These are phyloP conservation scores for Coremacera marginata DNA, from an alignment of 2,888 invertebrate species.

Conservation along the genomic window DNA sequence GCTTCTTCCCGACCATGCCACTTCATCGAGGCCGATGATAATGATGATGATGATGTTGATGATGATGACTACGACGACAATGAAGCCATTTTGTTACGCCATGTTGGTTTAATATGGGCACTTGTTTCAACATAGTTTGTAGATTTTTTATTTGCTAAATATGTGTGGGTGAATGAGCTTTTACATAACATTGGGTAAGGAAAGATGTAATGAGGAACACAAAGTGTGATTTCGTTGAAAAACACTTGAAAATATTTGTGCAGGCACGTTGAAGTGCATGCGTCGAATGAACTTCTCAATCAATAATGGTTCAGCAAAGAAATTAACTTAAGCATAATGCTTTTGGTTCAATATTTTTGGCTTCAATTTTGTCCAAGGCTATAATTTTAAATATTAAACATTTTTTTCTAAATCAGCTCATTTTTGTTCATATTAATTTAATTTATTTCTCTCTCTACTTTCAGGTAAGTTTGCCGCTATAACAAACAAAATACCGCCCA, in stretches of 20 bases:
- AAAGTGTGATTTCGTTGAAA: background rate
- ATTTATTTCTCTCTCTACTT: too few relatives aligned
- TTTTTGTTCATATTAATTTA: too few relatives aligned
- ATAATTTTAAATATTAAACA: too few relatives aligned
- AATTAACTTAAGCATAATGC: too few relatives aligned
- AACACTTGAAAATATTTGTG: background rate
- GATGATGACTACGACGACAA: slow-evolving; percentile 18
- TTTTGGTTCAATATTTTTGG: too few relatives aligned
- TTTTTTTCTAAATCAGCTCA: too few relatives aligned
- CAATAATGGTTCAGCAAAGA: background rate
- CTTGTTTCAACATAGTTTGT: slow-evolving; percentile 32
- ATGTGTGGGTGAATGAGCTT: background rate
- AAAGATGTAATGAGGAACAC: background rate
- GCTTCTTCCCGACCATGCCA: background rate
- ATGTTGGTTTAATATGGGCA: slow-evolving; percentile 46
- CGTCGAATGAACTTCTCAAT: slow-evolving; percentile 20
- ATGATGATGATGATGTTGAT: too few relatives aligned
- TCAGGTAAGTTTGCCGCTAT: too few relatives aligned
- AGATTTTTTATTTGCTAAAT: background rate
- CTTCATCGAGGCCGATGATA: background rate
- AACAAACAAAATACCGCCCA: too few relatives aligned
- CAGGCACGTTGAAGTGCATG: slow-evolving; percentile 28
- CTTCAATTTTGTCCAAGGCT: too few relatives aligned
- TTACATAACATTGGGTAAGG: background rate
- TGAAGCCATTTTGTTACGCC: slow-evolving; percentile 50